Percentiles rank a stretch among this genome's conserved stretches.
Evolutionary conservation across 2,797 vertebrate species (phyloP).

Genomic region (Dryobates pubescens): DNA sequence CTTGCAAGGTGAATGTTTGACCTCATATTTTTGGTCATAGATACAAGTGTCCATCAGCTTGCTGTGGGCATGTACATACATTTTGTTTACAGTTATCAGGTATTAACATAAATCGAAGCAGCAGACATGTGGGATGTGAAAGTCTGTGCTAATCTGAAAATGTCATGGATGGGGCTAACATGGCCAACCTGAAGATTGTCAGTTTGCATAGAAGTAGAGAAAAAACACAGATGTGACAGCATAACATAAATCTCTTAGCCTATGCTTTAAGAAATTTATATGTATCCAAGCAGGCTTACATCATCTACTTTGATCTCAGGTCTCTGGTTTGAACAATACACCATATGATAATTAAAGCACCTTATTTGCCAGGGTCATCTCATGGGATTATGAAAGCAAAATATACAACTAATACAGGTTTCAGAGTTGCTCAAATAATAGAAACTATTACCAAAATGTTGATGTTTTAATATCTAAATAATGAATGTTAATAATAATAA

Average conservation of each 20-base stretch:
- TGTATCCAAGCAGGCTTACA: fast-evolving
- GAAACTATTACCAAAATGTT: background rate
- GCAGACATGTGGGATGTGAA: background rate
- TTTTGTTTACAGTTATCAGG: background rate
- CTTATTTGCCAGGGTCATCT: background rate
- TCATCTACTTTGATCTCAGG: background rate
- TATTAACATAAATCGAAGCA: background rate
- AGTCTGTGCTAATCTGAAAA: background rate
- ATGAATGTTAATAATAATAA: too few species aligned
- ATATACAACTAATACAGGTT: background rate
- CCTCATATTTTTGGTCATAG: background rate
- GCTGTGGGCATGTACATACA: background rate
- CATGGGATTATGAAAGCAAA: background rate
- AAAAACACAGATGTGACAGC: background rate
- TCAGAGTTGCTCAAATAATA: background rate
- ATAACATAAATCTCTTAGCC: background rate
- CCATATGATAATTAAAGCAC: background rate
- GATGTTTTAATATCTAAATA: background rate
- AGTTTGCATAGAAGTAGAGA: background rate
- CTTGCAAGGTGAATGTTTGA: background rate
- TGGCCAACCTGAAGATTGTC: background rate
- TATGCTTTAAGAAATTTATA: background rate
- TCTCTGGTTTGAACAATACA: background rate
- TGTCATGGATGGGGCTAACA: background rate
- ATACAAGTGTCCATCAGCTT: background rate